Evolutionary conservation across 1,140 invertebrate genomes (phyloP), one percentile per base, ranked within the genome.

Genomic region (Caenorhabditis elegans): DNA sequence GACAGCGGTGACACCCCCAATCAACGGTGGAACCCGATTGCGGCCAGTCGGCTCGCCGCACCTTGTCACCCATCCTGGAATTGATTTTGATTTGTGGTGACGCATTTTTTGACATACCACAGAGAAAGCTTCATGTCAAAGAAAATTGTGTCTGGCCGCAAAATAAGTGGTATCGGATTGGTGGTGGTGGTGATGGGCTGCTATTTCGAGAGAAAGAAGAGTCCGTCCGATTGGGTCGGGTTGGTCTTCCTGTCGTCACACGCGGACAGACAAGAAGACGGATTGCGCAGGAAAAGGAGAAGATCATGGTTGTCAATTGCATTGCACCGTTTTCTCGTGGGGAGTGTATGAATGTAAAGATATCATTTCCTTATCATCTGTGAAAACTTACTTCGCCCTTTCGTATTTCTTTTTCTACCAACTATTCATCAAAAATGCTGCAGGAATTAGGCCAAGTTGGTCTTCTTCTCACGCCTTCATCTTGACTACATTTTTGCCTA

Each of bases 361-460:
- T 70, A 70, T 70, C 60, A 70, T 70, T 70, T 70, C 34, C 60
- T 70, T 70, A 70, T 70, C 60, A 70, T 70, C 60, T 70, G 60
- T 70, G 60, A 70, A 70, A 70, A 70, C 60, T 70, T 70, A 70
- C 34, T 70, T 70, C 60, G 60, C 60, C 60, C 60, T 70, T 70
- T 70, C 60, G 43, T 34, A 39, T 70, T 34, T 70, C 22, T 60
- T 60, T 70, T 70, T 34, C 60, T 70, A 70, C 60, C 60, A 70
- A 43, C 31, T 60, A 70, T 70, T 70, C 34, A 24, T 70, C 60
- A 70, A 70, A 70, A 70, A 70, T 70, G 17, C 15, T 43, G 15
- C 11, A 39, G n/a, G 60, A 70, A 70, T 70, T 70, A 70, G 60
- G 60, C 60, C 60, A 70, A 15, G 5, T 4, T 24, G n/a, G n/a